Conservation (phyloP, 2,113 vertebrate species). For the Eublepharis macularius region DNA sequence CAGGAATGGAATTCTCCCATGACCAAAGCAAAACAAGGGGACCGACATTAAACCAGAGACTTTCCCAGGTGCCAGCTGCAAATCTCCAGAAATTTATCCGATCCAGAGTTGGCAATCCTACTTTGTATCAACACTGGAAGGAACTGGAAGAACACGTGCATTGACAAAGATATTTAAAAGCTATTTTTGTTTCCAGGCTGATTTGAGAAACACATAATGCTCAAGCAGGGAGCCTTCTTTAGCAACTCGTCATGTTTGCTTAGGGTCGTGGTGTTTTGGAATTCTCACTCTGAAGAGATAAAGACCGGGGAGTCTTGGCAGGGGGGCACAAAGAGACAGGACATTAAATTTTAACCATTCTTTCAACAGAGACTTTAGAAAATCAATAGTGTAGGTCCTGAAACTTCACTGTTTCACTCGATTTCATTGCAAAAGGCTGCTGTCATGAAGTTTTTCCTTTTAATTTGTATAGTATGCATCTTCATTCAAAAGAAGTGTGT, state of each 20-base stretch:
- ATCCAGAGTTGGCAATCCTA: too few relatives aligned
- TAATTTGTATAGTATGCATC: not conserved
- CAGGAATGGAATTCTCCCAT: too few relatives aligned
- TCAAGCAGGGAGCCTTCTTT: not conserved
- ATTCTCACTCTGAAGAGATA: not conserved
- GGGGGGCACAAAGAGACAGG: not conserved
- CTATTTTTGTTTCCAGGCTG: not conserved
- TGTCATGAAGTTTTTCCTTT: conserved; percentile 6
- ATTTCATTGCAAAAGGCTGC: conserved; percentile 17
- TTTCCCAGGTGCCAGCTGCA: too few relatives aligned
- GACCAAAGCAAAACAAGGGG: too few relatives aligned
- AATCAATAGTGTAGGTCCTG: conserved; percentile 7
- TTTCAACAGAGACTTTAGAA: conserved; percentile 37
- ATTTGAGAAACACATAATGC: not conserved
- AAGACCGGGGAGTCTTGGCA: not conserved
- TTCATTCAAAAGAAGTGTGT: not conserved
- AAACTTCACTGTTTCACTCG: not conserved
- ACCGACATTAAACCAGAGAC: too few relatives aligned
- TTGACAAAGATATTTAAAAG: not conserved
- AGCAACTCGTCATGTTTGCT: not conserved
- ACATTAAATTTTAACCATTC: conserved; percentile 35
- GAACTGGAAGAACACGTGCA: too few relatives aligned
- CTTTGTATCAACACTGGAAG: too few relatives aligned
- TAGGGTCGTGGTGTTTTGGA: not conserved
- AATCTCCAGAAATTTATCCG: too few relatives aligned